Evolutionary conservation across 2,113 vertebrate species (phyloP), one percentile per base, ranked within the genome.

Genomic region (Anarrhichthys ocellatus): DNA sequence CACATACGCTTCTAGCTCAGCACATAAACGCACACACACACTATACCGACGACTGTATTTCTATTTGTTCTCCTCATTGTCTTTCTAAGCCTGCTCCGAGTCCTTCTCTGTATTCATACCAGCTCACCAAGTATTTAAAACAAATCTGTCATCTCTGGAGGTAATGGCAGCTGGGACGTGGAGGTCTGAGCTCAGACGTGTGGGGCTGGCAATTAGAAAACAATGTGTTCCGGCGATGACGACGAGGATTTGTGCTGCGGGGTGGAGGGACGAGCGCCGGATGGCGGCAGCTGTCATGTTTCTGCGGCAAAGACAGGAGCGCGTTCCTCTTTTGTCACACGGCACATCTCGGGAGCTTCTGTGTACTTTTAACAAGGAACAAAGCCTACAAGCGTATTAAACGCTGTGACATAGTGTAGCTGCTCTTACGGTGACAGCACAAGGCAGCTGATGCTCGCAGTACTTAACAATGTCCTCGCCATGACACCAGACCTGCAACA

Each of bases 321-420:
- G 29, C 66, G 83, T 83, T 80, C 52, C 88, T 88, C 81, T 83
- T 91, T 89, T 87, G 89, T 92, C 88, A 76, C n/a, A 40, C 77
- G 29, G 72, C 40, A 77, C 80, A 85, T 93, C 91, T 90, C 80
- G n/a, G 80, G 78, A 90, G 88, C 85, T 27, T 58, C 64, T 56
- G 84, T 86, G 82, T 85, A 84, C 85, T 90, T 85, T 85, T 92
- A 93, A 93, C 91, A 88, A 92, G 89, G 80, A 93, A 87, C 92
- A 93, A 84, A 89, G 77, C 81, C 77, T 80, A 86, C 85, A 85
- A 88, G 88, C 76, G 75, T 86, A 81, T 93, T 87, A 90, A 87
- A 78, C 85, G 76, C 61, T 74, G 77, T 80, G 84, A 86, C 83
- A 85, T 22, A 34, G 42, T 73, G 86, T 80, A 52, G 73, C 89